phyloP scores from a whole-genome alignment of 1,140 invertebrate species.

The Diachasmimorpha longicaudata region DNA sequence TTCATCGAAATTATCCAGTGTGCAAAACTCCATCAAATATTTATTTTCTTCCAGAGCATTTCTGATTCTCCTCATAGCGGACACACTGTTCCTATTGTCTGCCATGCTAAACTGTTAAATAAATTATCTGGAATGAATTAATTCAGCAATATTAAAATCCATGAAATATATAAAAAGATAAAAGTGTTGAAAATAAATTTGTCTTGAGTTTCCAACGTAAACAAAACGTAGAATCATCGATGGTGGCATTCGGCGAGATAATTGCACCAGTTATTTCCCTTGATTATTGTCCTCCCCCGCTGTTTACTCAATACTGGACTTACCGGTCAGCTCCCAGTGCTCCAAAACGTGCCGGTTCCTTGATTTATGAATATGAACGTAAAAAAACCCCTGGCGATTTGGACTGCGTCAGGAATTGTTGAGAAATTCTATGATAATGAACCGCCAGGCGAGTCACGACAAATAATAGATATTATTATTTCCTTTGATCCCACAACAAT shows the following conservation, averaged over 20 bases:
- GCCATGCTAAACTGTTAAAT: slow-evolving; percentile 7
- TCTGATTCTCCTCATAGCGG: slow-evolving; percentile 23
- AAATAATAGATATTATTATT: slow-evolving; percentile 3
- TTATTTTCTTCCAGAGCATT: slow-evolving; percentile 21
- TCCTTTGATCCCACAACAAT: neutral
- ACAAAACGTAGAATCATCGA: neutral
- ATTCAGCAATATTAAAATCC: neutral
- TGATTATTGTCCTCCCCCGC: neutral
- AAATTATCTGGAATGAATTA: neutral
- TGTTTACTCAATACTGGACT: neutral
- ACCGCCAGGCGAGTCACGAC: neutral
- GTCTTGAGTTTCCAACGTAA: neutral
- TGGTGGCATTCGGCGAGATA: neutral
- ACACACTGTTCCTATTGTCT: slow-evolving; percentile 16
- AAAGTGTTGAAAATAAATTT: neutral
- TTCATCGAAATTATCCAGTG: slow-evolving; percentile 33
- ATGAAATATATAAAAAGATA: neutral
- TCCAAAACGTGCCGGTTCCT: neutral
- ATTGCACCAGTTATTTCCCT: neutral
- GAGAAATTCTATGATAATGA: neutral
- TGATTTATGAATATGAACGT: neutral
- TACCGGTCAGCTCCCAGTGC: neutral
- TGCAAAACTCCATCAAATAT: slow-evolving; percentile 33
- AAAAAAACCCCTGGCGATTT: neutral
- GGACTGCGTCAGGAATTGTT: neutral